Base-by-base conservation (phyloP, 92 coral and sea anemone species). In the Siderastrea radians region DNA sequence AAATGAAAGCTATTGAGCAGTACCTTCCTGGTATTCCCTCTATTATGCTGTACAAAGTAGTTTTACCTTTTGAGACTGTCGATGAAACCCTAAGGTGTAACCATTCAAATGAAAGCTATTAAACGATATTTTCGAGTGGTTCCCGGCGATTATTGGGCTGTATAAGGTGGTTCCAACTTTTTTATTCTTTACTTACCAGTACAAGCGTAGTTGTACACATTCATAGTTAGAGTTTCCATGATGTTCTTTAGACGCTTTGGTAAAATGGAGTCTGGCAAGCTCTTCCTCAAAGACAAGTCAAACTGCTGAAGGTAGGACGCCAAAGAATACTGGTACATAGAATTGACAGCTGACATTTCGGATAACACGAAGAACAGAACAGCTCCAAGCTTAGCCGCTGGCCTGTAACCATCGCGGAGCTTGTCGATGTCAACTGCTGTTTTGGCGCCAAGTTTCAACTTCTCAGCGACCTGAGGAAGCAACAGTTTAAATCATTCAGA, bases 321-420 rank as follows among this genome's bases (percentile, higher is more conserved):
- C 19, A 98, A 89, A 0, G 99, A 98, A 88, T 98, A 98, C 83
- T 98, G 99, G 92, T 98, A 98, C 99, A 98, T 98, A 15, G 96
- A 92, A 95, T 98, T 98, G 54, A 98, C 99, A 2, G 93, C 97
- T 16, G 99, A 98, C 99, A 98, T 98, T 75, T 98, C 99, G 3
- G 99, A 98, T 82, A 98, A 90, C 79, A 98, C 99, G 73, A 98
- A 98, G 96, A 98, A 97, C 87, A 97, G 85, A 47, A 97, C 99
- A 5, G 99, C 99, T 17, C 99, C 99, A 2, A 97, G 95, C 85
- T 97, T 97, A 19, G 99, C 99, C 62, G 99, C 99, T 8, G 99
- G 99, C 51, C 99, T 87, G 91, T 97, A 97, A 52, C 99, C 99
- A 77, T 97, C 99, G 80, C 99, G 99, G 62, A 97, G 99, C 74